phyloP scores from a whole-genome alignment of 2,113 vertebrate genomes.

The Ictalurus furcatus region DNA sequence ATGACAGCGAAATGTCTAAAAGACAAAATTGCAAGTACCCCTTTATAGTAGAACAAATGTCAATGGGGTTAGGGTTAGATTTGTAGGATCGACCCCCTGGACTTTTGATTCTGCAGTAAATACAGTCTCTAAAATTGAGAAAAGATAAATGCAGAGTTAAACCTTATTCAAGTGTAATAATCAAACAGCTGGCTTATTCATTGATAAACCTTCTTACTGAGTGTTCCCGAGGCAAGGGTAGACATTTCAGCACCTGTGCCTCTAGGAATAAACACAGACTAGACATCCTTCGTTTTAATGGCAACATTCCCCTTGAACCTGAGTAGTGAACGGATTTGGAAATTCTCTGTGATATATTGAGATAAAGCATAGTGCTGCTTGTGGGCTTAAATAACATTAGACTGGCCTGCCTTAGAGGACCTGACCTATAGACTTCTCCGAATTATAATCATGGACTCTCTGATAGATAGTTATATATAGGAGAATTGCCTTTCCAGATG shows the following conservation, averaged over 20 bases:
- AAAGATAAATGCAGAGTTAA: background rate
- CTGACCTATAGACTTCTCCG: conserved; percentile 3
- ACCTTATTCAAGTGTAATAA: background rate
- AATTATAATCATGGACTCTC: conserved; percentile 20
- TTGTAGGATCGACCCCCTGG: background rate
- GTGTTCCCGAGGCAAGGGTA: background rate
- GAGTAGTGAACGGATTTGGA: conserved; percentile 4
- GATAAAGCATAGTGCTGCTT: conserved; percentile 6
- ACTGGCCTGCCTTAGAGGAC: background rate
- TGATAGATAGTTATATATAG: conserved; percentile 24
- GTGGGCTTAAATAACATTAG: conserved; percentile 2
- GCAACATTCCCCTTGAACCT: conserved; percentile 10
- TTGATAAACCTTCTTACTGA: conserved; percentile 10
- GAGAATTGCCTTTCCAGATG: conserved; percentile 14
- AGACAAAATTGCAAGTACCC: background rate
- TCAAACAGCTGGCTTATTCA: background rate
- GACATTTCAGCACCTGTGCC: background rate
- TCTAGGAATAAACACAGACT: background rate
- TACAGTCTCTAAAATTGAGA: background rate
- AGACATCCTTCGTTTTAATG: background rate
- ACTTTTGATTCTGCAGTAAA: background rate
- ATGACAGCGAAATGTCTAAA: background rate
- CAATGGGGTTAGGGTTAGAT: background rate
- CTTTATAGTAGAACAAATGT: background rate
- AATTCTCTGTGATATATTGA: conserved; percentile 28